A percentile compares a stretch with the other conserved stretches of the same genome.
Conservation (phyloP, 2,797 vertebrate genomes). For the Eulemur rubriventer region DNA sequence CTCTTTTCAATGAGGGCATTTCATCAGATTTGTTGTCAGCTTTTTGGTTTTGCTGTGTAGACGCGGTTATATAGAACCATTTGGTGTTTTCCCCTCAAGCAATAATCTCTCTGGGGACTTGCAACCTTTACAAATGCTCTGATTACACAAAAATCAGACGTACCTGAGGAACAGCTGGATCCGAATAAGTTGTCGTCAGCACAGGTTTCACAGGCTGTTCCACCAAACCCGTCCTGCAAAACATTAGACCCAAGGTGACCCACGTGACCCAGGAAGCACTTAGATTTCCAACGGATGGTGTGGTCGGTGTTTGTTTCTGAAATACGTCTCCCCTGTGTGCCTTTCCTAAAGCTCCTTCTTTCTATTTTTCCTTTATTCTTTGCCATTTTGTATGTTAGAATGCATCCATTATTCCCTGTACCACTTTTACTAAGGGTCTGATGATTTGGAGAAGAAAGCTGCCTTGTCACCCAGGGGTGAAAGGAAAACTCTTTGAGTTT, state of each 20-base stretch:
- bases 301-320: neutral
- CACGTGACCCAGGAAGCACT: neutral
- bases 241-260: neutral
- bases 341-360: neutral
- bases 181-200: slow-evolving; percentile 85
- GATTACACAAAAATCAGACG: neutral
- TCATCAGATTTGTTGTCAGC: neutral
- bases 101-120: neutral
- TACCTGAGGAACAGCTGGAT: slow-evolving; percentile 88
- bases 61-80: neutral
- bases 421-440: neutral
- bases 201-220: slow-evolving; percentile 92
- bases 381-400: neutral
- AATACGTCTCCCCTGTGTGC: neutral
- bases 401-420: neutral
- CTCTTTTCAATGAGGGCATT: neutral
- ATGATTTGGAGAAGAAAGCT: neutral
- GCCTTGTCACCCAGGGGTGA: neutral
- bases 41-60: neutral
- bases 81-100: neutral
- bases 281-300: neutral
- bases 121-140: neutral
- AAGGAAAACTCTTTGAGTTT: neutral
- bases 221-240: slow-evolving; percentile 87
- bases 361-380: neutral